phyloP scores from a whole-genome alignment of 2,113 vertebrate genomes.

The Macquaria ambigua region DNA sequence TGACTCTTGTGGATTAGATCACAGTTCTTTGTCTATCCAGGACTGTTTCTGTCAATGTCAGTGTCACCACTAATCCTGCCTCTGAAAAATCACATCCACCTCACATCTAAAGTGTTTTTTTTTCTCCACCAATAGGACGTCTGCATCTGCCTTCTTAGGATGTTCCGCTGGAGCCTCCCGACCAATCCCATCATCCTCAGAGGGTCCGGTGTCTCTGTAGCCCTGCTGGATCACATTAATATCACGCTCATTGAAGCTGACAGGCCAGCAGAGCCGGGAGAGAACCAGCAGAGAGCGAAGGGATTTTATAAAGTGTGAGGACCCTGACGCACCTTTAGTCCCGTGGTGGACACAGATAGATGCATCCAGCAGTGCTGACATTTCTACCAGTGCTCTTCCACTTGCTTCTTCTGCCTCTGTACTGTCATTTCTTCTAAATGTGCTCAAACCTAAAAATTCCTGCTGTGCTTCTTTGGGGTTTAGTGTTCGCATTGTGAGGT shows the following conservation, averaged over 20 bases:
- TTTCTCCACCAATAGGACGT: constrained; percentile 45
- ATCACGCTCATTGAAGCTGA: constrained; percentile 66
- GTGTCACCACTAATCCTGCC: constrained; percentile 45
- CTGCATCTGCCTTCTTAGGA: constrained; percentile 45
- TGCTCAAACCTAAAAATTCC: constrained; percentile 31
- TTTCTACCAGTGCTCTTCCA: constrained; percentile 34
- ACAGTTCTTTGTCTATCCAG: constrained; percentile 12
- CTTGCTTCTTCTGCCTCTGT: constrained; percentile 12
- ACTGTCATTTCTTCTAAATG: constrained; percentile 39
- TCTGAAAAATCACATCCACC: constrained; percentile 37
- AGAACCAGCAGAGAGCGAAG: constrained; percentile 58
- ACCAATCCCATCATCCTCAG: constrained; percentile 64
- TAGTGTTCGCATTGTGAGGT: background rate
- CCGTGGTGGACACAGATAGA: constrained; percentile 30
- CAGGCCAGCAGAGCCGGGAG: constrained; percentile 60
- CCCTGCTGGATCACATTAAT: constrained; percentile 75
- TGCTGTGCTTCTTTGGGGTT: constrained; percentile 33
- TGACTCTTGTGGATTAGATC: constrained; percentile 23
- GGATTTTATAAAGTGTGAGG: constrained; percentile 48
- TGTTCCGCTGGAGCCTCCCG: constrained; percentile 13
- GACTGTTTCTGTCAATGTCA: constrained; percentile 33
- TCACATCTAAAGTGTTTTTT: constrained; percentile 40
- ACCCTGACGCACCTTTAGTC: constrained; percentile 51
- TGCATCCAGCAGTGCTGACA: constrained; percentile 29
- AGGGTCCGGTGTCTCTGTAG: constrained; percentile 45